A percentile compares a stretch with the other conserved stretches of the same genome.
phyloP scores from a whole-genome alignment of 2,888 invertebrate species.

The Labia minor region DNA sequence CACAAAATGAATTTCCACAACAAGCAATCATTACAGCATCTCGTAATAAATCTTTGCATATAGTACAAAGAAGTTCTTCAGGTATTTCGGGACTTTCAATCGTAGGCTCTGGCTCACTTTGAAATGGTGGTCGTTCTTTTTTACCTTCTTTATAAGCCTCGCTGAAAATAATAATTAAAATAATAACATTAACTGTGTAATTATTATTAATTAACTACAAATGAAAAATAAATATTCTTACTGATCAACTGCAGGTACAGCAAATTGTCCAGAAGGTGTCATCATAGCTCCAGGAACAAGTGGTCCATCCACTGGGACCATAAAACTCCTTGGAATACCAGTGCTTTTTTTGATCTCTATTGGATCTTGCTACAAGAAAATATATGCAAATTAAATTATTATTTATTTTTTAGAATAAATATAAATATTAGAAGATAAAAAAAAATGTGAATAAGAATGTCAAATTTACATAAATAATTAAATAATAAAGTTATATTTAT shows the following conservation, averaged over 20 bases:
- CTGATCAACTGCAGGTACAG: conserved; percentile 81
- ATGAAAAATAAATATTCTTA: conserved; percentile 39
- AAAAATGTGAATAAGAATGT: not conserved
- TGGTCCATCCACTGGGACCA: conserved; percentile 84
- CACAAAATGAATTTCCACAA: conserved; percentile 96
- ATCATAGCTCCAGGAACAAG: conserved; percentile 83
- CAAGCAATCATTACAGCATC: conserved; percentile 98
- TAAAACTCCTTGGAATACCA: conserved; percentile 93
- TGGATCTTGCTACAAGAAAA: conserved; percentile 43
- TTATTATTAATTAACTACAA: conserved; percentile 15
- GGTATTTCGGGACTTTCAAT: conserved; percentile 63
- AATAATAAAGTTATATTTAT: conserved; percentile 27
- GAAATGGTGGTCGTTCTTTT: conserved; percentile 55
- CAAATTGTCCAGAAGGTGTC: conserved; percentile 77
- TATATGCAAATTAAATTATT: conserved; percentile 24
- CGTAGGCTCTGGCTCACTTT: conserved; percentile 42
- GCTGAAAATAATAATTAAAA: conserved; percentile 36
- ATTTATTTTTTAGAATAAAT: conserved; percentile 15
- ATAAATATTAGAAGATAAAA: not conserved
- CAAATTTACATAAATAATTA: too few relatives aligned
- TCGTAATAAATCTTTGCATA: conserved; percentile 82
- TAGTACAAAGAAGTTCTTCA: conserved; percentile 79
- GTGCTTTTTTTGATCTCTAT: conserved; percentile 86
- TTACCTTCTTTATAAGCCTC: conserved; percentile 68
- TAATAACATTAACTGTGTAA: conserved; percentile 17